These are phyloP conservation scores for Mesorhabditis sp. DNA, from an alignment of 2,888 invertebrate species.

Conservation along the genomic window DNA sequence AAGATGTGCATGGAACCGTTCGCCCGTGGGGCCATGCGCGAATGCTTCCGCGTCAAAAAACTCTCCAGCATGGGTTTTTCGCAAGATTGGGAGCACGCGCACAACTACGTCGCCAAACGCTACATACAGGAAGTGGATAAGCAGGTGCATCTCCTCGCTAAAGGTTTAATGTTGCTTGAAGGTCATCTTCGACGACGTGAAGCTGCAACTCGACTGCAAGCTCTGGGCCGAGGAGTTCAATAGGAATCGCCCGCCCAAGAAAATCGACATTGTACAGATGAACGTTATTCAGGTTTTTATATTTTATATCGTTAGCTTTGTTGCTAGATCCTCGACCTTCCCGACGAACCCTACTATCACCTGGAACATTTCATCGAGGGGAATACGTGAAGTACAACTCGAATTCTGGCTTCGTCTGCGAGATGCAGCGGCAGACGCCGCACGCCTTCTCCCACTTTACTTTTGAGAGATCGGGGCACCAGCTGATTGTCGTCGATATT, in stretches of 20 bases:
- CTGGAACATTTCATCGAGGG: constrained; percentile 66
- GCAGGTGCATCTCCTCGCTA: too few relatives aligned
- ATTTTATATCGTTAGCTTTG: too few relatives aligned
- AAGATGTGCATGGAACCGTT: constrained; percentile 60
- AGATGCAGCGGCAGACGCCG: constrained; percentile 63
- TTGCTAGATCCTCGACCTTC: constrained; percentile 52
- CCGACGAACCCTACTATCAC: constrained; percentile 62
- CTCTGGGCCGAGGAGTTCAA: constrained; percentile 67
- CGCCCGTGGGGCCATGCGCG: constrained; percentile 65
- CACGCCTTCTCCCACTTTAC: constrained; percentile 67
- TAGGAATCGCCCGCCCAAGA: constrained; percentile 66
- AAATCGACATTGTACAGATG: constrained; percentile 67
- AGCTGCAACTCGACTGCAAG: constrained; percentile 67
- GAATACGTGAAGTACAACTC: constrained; percentile 67
- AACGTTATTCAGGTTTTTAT: constrained; percentile 63
- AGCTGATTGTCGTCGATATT: constrained; percentile 66
- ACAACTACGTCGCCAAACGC: constrained; percentile 65
- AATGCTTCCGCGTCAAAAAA: constrained; percentile 65
- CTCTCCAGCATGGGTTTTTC: constrained; percentile 57
- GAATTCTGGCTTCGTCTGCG: constrained; percentile 66
- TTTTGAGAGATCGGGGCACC: constrained; percentile 66
- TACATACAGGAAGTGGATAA: constrained; percentile 56
- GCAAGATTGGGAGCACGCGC: constrained; percentile 62
- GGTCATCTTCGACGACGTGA: constrained; percentile 66
- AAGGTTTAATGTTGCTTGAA: constrained; percentile 16